Evolutionary conservation across 2,888 invertebrate species (phyloP).

Genomic region (Scaptomyza reducta): DNA sequence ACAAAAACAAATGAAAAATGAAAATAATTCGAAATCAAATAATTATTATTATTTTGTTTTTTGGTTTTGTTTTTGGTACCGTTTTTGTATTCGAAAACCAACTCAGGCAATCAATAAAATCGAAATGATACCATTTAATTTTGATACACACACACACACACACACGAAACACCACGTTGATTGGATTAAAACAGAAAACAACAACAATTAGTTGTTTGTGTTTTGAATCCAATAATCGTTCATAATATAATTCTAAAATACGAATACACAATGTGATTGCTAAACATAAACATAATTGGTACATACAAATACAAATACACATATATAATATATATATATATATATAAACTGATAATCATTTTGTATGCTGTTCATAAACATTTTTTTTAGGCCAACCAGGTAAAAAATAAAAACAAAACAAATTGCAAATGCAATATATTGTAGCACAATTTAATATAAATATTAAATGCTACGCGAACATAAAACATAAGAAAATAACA

Average conservation of each 20-base stretch:
- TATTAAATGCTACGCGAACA: constrained; percentile 32
- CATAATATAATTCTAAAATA: constrained; percentile 56
- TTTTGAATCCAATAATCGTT: constrained; percentile 35
- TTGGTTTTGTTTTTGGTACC: constrained; percentile 24
- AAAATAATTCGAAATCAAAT: constrained; percentile 1
- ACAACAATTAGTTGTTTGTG: not conserved
- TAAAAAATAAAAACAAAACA: constrained; percentile 22
- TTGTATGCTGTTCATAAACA: constrained; percentile 21
- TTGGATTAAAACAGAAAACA: constrained; percentile 33
- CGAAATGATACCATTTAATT: constrained; percentile 13
- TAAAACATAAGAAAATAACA: not conserved
- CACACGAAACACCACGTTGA: constrained; percentile 18
- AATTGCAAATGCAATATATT: constrained; percentile 5
- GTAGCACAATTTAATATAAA: constrained; percentile 47
- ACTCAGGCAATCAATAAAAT: constrained; percentile 24
- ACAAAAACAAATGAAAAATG: not conserved
- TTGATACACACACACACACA: constrained; percentile 6
- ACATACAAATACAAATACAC: constrained; percentile 10
- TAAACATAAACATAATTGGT: constrained; percentile 18
- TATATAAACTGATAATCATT: constrained; percentile 23
- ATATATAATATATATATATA: constrained; percentile 14
- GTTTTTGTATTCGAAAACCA: constrained; percentile 27
- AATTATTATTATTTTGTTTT: not conserved
- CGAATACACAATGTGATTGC: constrained; percentile 54
- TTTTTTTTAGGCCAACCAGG: constrained; percentile 32